phyloP scores from a whole-genome alignment of 1,140 invertebrate genomes.

The Papilio machaon region DNA sequence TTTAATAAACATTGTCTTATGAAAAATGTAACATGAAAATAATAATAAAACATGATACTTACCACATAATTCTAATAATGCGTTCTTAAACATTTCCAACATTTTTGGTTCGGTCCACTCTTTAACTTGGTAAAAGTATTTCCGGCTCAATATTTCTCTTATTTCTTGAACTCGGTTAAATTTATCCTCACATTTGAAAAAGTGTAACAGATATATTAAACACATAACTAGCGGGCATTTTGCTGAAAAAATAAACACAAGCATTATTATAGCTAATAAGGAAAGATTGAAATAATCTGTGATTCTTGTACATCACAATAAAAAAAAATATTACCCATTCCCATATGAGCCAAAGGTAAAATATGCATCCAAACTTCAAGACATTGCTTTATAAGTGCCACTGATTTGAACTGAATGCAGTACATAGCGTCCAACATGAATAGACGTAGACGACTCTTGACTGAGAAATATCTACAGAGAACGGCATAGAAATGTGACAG shows the following conservation, averaged over 20 bases:
- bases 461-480: constrained; percentile 66
- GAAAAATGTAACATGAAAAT: too few species aligned
- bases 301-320: neutral
- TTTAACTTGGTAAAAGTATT: constrained; percentile 71
- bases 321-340: constrained; percentile 59
- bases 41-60: constrained; percentile 33
- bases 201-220: constrained; percentile 75
- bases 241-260: constrained; percentile 61
- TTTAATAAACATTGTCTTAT: too few species aligned
- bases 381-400: constrained; percentile 69
- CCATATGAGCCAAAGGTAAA: constrained; percentile 68
- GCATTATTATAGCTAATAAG: neutral
- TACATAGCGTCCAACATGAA: constrained; percentile 80
- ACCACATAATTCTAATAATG: constrained; percentile 64
- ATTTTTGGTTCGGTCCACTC: constrained; percentile 75
- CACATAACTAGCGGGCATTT: constrained; percentile 73
- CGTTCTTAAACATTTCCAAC: constrained; percentile 68
- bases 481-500: constrained; percentile 75
- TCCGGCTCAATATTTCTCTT: constrained; percentile 63
- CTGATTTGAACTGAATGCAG: constrained; percentile 71
- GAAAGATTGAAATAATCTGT: neutral
- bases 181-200: constrained; percentile 72
- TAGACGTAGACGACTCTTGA: constrained; percentile 64
- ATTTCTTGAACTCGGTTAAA: constrained; percentile 69
- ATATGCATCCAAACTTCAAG: constrained; percentile 74